A percentile compares a stretch with the other conserved stretches of the same genome.
phyloP scores from a whole-genome alignment of 2,888 invertebrate genomes.

The Lycaena phlaeas region DNA sequence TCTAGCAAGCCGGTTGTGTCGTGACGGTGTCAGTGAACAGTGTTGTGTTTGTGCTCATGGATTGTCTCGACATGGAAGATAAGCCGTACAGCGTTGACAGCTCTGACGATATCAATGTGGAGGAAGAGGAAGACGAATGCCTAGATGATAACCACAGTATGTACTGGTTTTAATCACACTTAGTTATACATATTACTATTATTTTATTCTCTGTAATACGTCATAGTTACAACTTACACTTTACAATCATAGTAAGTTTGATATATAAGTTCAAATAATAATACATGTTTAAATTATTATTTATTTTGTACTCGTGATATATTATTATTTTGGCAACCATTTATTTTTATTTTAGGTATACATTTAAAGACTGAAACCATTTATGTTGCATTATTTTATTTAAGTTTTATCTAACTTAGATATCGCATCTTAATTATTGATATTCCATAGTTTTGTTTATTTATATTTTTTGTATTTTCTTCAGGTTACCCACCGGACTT shows the following conservation, averaged over 20 bases:
- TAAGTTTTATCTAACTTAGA: too few species aligned
- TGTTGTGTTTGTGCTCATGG: conserved; percentile 52
- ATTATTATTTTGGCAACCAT: too few species aligned
- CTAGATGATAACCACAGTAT: conserved; percentile 59
- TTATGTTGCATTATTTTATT: too few species aligned
- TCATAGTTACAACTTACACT: too few species aligned
- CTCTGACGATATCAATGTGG: conserved; percentile 66
- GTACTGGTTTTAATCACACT: conserved; percentile 29
- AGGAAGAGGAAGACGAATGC: conserved; percentile 57
- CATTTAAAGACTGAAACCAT: too few species aligned
- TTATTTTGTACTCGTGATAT: too few species aligned
- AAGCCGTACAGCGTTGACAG: conserved; percentile 67
- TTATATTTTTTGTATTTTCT: conserved; percentile 23
- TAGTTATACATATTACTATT: too few species aligned
- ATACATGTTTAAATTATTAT: too few species aligned
- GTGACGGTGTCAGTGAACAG: conserved; percentile 56
- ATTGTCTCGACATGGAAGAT: conserved; percentile 65
- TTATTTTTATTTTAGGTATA: too few species aligned
- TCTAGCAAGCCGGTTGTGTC: conserved; percentile 66
- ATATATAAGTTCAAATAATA: too few species aligned
- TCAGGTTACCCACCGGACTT: conserved; percentile 75
- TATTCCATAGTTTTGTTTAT: conserved; percentile 9
- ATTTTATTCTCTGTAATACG: too few species aligned
- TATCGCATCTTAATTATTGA: conserved; percentile 7
- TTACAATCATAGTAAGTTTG: too few species aligned